Base-by-base conservation (phyloP, 2,797 vertebrate species). In the Pantherophis alleghaniensis region DNA sequence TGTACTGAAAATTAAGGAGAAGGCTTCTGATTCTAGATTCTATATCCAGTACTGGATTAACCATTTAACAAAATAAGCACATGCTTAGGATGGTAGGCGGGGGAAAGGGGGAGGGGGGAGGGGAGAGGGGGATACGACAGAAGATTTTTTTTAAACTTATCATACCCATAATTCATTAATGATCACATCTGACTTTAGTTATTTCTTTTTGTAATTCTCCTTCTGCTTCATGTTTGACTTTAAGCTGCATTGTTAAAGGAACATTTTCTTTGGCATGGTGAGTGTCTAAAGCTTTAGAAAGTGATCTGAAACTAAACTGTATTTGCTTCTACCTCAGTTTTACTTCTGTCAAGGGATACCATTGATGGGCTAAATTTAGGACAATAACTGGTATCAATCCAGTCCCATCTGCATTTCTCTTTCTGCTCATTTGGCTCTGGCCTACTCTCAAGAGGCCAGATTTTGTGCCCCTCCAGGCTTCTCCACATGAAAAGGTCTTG, bases 61-160 rank as follows among this genome's bases (percentile, higher is more conserved):
- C 1, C 20, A 79, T 79, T 42, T 42, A 79, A 42, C 3, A 42
- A 79, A 42, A 79, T 42, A 79, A 79, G 7, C 18, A 42, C 69
- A 42, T 79, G 32, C 7, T 79, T 37, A 79, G 69, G 7, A 79
- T 4, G 18, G 20, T 3, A 10, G 1, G 3, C 0, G 2, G 28
- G 63, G 13, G 22, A 24, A 14, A 4, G 10, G 61, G 12, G 3
- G 2, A 5, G 0, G 2, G 2, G 5, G 37, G 20, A 69, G 2
- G n/a, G n/a, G 60, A 26, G 61, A 7, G 28, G 12, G 63, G 1
- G 16, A 32, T 42, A 79, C 1, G 3, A 79, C 7, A 37, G 69
- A 74, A 16, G 16, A 1, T 9, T 37, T 2, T 2, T 4, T 22
- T 37, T 20, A 10, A 20, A 74, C 2, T 32, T 74, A 74, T 74